Conservation (phyloP, 2,113 vertebrate genomes). For the Nerophis lumbriciformis region DNA sequence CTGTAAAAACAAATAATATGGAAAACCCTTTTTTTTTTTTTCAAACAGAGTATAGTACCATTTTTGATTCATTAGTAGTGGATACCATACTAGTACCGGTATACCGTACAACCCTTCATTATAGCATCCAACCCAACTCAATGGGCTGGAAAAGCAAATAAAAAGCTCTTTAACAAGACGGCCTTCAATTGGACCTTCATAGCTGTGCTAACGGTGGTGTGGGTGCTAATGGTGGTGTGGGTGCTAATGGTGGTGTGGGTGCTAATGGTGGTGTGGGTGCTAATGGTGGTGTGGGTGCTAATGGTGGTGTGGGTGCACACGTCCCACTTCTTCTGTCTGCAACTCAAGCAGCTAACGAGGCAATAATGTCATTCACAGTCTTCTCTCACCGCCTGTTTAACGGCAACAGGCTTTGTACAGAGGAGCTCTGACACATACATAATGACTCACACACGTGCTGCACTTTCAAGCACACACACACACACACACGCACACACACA, state of each 20-base stretch:
- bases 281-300: background rate
- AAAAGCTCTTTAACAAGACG: conserved; percentile 39
- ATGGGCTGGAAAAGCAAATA: conserved; percentile 40
- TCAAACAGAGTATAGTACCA: too few relatives aligned
- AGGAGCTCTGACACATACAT: conserved; percentile 53
- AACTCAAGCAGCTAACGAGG: conserved; percentile 28
- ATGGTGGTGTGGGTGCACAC: conserved; percentile 22
- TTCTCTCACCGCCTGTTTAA: conserved; percentile 41
- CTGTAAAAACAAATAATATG: too few relatives aligned
- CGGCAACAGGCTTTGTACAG: conserved; percentile 44
- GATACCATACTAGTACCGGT: too few relatives aligned
- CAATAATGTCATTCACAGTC: conserved; percentile 43
- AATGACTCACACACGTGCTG: conserved; percentile 69
- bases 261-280: too few relatives aligned
- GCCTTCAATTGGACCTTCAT: conserved; percentile 12
- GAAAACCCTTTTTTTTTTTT: too few relatives aligned
- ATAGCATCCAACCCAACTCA: too few relatives aligned
- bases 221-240: background rate
- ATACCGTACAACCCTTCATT: too few relatives aligned
- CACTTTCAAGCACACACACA: conserved; percentile 62
- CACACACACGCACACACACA: background rate
- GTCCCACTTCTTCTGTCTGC: conserved; percentile 19
- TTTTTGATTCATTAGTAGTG: too few relatives aligned
- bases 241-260: too few relatives aligned
- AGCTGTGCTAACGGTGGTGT: conserved; percentile 5